A percentile compares a stretch with the other conserved stretches of the same genome.
phyloP scores from a whole-genome alignment of 1,140 invertebrate genomes.

The Macrotrachela quadricornifera region DNA sequence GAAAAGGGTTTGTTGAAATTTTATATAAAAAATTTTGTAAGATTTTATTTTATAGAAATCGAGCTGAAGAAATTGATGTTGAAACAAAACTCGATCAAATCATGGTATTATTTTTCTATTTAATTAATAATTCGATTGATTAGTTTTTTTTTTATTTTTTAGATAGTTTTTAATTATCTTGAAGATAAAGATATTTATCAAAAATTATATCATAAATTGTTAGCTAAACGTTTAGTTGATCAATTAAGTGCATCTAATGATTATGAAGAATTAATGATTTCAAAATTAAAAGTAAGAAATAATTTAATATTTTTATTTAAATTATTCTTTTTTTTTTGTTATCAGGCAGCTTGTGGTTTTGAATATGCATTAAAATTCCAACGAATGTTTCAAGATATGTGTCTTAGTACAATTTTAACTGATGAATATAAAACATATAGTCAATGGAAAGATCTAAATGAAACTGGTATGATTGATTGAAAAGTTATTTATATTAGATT shows the following conservation, averaged over 20 bases:
- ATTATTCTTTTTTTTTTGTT: conserved; percentile 4
- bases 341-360: conserved; percentile 78
- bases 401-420: conserved; percentile 87
- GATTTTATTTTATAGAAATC: conserved; percentile 11
- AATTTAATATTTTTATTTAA: not conserved
- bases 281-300: conserved; percentile 57
- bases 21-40: conserved; percentile 1
- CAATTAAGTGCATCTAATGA: conserved; percentile 96
- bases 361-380: conserved; percentile 97
- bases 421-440: conserved; percentile 50
- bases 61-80: conserved; percentile 43
- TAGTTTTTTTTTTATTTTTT: no score
- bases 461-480: no score
- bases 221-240: conserved; percentile 82
- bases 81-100: conserved; percentile 96
- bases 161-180: conserved; percentile 68
- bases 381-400: conserved; percentile 94
- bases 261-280: conserved; percentile 97
- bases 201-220: conserved; percentile 97
- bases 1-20: conserved; percentile 51
- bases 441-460: no score
- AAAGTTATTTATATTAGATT: not conserved
- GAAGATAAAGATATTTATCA: conserved; percentile 99
- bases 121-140: no score
- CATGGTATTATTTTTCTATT: conserved; percentile 49